These are phyloP conservation scores for Agrochola lota DNA, from an alignment of 2,888 invertebrate species.

Conservation along the genomic window DNA sequence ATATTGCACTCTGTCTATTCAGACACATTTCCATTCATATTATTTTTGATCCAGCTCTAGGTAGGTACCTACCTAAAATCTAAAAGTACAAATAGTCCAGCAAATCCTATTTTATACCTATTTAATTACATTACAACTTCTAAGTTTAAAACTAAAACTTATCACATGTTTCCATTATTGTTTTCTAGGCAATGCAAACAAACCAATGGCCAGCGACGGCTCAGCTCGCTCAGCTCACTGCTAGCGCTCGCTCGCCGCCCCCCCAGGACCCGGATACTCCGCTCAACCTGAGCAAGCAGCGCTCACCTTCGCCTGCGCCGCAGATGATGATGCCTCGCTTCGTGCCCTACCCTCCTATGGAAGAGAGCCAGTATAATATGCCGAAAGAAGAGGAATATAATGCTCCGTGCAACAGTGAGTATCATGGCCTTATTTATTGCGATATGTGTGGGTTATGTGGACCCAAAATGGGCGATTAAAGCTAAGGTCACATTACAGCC, in stretches of 20 bases:
- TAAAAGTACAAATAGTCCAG: not conserved
- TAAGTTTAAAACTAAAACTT: not conserved
- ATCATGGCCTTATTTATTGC: not conserved
- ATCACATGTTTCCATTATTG: not conserved
- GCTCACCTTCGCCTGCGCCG: constrained; percentile 91
- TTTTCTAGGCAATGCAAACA: constrained; percentile 86
- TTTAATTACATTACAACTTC: not conserved
- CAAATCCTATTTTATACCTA: not conserved
- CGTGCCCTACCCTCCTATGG: constrained; percentile 87
- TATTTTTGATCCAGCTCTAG: not conserved
- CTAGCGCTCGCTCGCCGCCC: constrained; percentile 90
- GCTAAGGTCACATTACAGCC: not conserved
- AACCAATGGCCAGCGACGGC: constrained; percentile 93
- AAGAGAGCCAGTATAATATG: constrained; percentile 84
- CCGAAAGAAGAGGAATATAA: constrained; percentile 87
- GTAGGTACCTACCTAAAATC: no score
- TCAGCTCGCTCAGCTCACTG: constrained; percentile 93
- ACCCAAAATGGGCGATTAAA: not conserved
- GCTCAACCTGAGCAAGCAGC: constrained; percentile 96
- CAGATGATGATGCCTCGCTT: constrained; percentile 90
- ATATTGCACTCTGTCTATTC: not conserved
- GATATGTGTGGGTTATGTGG: not conserved
- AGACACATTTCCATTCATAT: not conserved
- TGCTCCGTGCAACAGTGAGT: constrained; percentile 85
- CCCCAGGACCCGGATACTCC: constrained; percentile 95